Evolutionary conservation across 2,113 vertebrate genomes (phyloP).

Genomic region (Aphelocoma coerulescens): DNA sequence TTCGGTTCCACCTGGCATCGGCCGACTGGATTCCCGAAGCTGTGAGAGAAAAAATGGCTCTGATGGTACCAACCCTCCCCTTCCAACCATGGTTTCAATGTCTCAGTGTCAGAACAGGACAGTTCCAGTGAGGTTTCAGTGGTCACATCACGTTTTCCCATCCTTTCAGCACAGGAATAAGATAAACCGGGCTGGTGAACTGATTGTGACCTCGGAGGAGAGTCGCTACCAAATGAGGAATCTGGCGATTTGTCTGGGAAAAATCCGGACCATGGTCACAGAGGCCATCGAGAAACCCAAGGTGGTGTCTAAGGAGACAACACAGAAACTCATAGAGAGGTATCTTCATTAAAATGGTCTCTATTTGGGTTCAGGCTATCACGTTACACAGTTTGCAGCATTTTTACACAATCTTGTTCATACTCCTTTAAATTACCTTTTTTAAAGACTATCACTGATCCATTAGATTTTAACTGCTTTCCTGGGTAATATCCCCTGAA

Average conservation of each 20-base stretch:
- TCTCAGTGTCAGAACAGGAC: not conserved
- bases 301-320: conserved; percentile 75
- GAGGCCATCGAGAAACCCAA: conserved; percentile 75
- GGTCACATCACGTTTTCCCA: not conserved
- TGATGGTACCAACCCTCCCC: conserved; percentile 67
- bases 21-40: conserved; percentile 92
- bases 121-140: rapidly evolving
- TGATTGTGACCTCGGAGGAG: conserved; percentile 86
- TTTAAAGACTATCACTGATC: not conserved
- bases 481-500: not conserved
- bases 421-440: not conserved
- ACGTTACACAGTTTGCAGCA: rapidly evolving
- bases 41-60: conserved; percentile 76
- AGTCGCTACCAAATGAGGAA: conserved; percentile 92
- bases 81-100: rapidly evolving
- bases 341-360: conserved; percentile 10
- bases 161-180: conserved; percentile 81
- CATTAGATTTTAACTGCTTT: not conserved
- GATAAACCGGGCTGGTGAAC: conserved; percentile 86
- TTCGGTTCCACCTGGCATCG: conserved; percentile 87
- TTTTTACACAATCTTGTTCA: not conserved
- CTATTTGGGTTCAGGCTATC: not conserved
- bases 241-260: conserved; percentile 84
- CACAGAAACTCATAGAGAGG: conserved; percentile 74
- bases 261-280: conserved; percentile 82